Evolutionary conservation across 2,888 invertebrate species (phyloP).

Genomic region (Parnassius apollo): DNA sequence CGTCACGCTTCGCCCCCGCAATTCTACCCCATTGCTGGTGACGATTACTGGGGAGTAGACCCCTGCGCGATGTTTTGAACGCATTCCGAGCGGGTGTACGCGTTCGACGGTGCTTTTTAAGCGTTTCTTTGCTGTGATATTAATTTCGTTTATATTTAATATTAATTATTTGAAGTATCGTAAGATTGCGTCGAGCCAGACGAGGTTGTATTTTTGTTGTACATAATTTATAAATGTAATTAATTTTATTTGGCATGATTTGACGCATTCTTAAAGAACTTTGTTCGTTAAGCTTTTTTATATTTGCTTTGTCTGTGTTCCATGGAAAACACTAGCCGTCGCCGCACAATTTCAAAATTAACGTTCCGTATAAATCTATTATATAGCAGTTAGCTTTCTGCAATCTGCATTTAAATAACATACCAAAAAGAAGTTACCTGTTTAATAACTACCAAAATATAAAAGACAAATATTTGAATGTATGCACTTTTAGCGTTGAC

Average conservation of each 20-base stretch:
- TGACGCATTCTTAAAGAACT: slow-evolving; percentile 8
- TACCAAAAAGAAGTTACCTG: slow-evolving; percentile 43
- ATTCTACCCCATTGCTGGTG: slow-evolving; percentile 8
- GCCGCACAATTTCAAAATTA: slow-evolving; percentile 22
- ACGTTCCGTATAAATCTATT: background rate
- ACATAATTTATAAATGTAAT: slow-evolving; percentile 51
- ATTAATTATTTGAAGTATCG: slow-evolving; percentile 49
- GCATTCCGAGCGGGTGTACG: slow-evolving; percentile 28
- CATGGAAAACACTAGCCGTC: slow-evolving; percentile 21
- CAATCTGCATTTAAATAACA: slow-evolving; percentile 18
- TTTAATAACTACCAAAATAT: slow-evolving; percentile 20
- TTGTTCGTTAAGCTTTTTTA: background rate
- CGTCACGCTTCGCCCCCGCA: slow-evolving; percentile 9
- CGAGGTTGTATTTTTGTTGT: slow-evolving; percentile 54
- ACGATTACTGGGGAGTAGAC: slow-evolving; percentile 23
- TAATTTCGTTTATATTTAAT: slow-evolving; percentile 61
- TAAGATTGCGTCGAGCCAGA: slow-evolving; percentile 54
- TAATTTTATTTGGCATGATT: slow-evolving; percentile 36
- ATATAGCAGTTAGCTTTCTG: background rate
- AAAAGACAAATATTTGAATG: slow-evolving; percentile 26
- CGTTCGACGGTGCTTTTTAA: slow-evolving; percentile 40
- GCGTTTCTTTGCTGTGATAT: slow-evolving; percentile 75
- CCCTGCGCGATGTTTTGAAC: slow-evolving; percentile 25
- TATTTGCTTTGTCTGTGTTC: slow-evolving; percentile 12
- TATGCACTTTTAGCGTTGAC: slow-evolving; percentile 7